Evolutionary conservation across 1,140 invertebrate genomes (phyloP), one percentile per base, ranked within the genome.

Genomic region (Asbolus verrucosus): DNA sequence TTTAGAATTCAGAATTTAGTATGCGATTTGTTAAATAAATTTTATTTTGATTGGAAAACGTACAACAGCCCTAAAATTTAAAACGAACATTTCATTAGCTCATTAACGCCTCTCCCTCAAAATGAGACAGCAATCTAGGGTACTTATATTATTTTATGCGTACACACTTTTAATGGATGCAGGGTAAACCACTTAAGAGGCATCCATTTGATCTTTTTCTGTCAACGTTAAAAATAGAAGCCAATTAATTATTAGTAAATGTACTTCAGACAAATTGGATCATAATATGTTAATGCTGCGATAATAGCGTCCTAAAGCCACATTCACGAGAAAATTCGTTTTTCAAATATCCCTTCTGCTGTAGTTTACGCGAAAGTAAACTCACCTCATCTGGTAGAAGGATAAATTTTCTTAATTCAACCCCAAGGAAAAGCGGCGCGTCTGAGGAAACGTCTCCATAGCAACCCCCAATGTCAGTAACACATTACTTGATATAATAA

Each of bases 361-460:
- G 19, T 15, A n/a, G n/a, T n/a, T n/a, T n/a, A n/a, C n/a, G n/a
- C n/a, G n/a, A n/a, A n/a, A n/a, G n/a, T n/a, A n/a, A n/a, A n/a
- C 13, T n/a, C n/a, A 27, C 18, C 19, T 24, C 18, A 19, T 30
- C 11, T 1, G 5, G 21, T 27, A 54, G 24, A 54, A 54, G 27
- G 46, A 54, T 54, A 54, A 54, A 54, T 21, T 54, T 46, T 54
- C 46, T 54, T 54, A 54, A 54, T 54, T 27, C 46, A 54, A 19
- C 46, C 46, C 46, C 27, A n/a, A 54, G n/a, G 21, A 54, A n/a
- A n/a, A n/a, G n/a, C n/a, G n/a, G n/a, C n/a, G n/a, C n/a, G n/a
- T n/a, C n/a, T n/a, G n/a, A n/a, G n/a, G n/a, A n/a, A 19, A 54
- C 46, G 46, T 54, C 19, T 27, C 46, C 46, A 54, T 54, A 54